These are phyloP conservation scores for Lagopus muta DNA, from an alignment of 2,113 vertebrate species.

Conservation along the genomic window DNA sequence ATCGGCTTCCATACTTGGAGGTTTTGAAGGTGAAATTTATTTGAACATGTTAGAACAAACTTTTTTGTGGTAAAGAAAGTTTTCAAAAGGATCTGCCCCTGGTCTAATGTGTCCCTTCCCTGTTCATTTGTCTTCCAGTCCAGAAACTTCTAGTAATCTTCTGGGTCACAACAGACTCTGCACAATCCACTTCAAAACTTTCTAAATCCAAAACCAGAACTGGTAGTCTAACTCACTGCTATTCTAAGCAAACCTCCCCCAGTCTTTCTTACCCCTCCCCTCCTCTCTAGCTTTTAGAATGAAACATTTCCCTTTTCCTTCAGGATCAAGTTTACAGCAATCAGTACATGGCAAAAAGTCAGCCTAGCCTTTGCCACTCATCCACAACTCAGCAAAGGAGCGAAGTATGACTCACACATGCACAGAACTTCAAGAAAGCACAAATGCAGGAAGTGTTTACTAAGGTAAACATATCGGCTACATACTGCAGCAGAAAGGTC, in stretches of 20 bases:
- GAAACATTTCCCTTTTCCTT: background rate
- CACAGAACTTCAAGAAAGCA: background rate
- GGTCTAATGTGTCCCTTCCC: background rate
- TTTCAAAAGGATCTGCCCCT: background rate
- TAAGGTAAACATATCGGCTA: background rate
- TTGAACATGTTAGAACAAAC: background rate
- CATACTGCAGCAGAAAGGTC: background rate
- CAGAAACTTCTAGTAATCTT: background rate
- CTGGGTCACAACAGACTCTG: background rate
- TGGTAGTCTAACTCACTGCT: background rate
- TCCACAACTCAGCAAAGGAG: background rate
- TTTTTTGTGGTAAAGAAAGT: background rate
- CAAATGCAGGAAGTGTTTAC: background rate
- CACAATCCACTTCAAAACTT: background rate
- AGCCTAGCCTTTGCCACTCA: background rate
- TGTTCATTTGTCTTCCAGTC: background rate
- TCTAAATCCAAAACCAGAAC: background rate
- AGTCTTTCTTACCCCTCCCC: background rate
- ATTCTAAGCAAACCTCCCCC: background rate
- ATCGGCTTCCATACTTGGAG: background rate
- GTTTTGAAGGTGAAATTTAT: background rate
- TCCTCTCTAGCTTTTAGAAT: background rate
- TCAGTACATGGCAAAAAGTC: background rate
- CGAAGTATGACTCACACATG: fast-evolving
- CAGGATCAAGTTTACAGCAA: background rate